Evolutionary conservation across 2,113 vertebrate genomes (phyloP).

Genomic region (Chlorodrepanis virens): DNA sequence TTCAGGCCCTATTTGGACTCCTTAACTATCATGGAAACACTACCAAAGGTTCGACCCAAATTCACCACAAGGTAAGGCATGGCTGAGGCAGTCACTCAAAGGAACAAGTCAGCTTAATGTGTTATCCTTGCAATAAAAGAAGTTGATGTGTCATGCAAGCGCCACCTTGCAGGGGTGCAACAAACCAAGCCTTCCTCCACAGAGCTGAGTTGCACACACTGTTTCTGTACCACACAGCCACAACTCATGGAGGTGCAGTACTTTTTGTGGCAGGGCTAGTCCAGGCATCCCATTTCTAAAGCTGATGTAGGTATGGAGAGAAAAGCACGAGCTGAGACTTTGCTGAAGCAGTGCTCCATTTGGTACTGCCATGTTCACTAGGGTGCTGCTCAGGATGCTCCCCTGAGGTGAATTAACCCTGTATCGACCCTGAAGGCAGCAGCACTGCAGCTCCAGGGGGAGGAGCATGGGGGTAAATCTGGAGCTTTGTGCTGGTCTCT

Average conservation of each 20-base stretch:
- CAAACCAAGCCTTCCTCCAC: background rate
- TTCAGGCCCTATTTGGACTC: background rate
- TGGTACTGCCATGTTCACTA: background rate
- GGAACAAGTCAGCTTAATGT: background rate
- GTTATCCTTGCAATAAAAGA: background rate
- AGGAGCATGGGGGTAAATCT: background rate
- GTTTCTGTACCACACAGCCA: background rate
- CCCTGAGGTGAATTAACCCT: background rate
- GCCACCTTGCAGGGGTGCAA: accelerated
- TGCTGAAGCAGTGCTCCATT: background rate
- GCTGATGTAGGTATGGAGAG: background rate
- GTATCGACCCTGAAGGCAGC: background rate
- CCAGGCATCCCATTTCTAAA: background rate
- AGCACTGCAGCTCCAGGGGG: background rate
- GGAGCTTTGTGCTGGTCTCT: background rate
- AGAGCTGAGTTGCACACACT: accelerated
- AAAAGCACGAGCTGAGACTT: background rate
- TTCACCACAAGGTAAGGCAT: background rate
- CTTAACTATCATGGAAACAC: background rate
- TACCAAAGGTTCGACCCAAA: background rate
- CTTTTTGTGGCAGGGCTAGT: background rate
- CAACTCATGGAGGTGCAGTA: background rate
- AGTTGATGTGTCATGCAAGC: background rate
- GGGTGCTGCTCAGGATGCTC: background rate
- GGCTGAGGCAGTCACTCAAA: background rate